Evolutionary conservation across 2,888 invertebrate genomes (phyloP), one percentile per base, ranked within the genome.

Genomic region (Drosophila cognata): DNA sequence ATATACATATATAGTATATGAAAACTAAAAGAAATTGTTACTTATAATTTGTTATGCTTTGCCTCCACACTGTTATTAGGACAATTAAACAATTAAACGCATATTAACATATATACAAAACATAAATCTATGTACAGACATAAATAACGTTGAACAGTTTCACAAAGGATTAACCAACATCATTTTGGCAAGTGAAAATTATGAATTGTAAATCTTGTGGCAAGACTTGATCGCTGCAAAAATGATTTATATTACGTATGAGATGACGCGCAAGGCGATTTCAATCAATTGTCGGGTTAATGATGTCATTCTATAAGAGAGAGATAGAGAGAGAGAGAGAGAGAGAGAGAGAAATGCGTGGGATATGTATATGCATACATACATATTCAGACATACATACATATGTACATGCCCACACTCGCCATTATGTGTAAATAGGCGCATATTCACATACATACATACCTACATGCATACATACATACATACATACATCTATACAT

Each of bases 21-120:
- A 52, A 65, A 61, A 64, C 50, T 35, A 50, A 71, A 74, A 56
- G 51, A 74, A 71, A 74, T 74, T 71, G 81, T 83, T 90, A 84
- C 56, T 69, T 82, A 75, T 89, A 64, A 81, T 88, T 89, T 91
- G 91, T 90, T 91, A 90, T 81, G 77, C 84, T 91, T 90, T 84
- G 78, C 77, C 73, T 77, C 64, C 71, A 89, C 90, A 90, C 90
- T 89, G 89, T 91, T 91, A 91, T 91, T 91, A 89, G 91, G 81
- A 89, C 88, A 89, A 89, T 84, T 89, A 76, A 78, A 81, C 55
- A 77, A 84, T 74, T 77, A 71, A 75, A 84, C 70, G 72, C 75
- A 78, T 75, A 76, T 52, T 62, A 66, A 74, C 55, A 70, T 59
- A 70, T 28, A 77, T 8, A 67, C 36, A 71, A 18, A 56, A 74